Percentiles rank a stretch among this genome's conserved stretches.
Evolutionary conservation across 1,140 invertebrate species (phyloP).

Genomic region (Cepaea nemoralis): DNA sequence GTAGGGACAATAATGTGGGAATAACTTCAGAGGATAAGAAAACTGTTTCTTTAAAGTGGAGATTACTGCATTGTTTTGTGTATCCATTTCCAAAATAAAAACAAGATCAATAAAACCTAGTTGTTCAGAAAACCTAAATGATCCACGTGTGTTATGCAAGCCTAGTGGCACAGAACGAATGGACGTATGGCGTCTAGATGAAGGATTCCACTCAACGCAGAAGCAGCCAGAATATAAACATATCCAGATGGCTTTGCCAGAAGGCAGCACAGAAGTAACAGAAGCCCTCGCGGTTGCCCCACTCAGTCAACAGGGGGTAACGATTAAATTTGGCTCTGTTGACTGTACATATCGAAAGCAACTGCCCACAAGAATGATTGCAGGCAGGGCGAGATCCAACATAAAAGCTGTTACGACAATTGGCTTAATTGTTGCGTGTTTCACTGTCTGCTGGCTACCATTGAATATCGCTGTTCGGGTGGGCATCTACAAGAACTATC

Average conservation of each 20-base stretch:
- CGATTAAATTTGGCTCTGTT: too few relatives aligned
- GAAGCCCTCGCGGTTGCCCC: neutral
- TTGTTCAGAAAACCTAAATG: neutral
- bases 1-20: neutral
- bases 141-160: neutral
- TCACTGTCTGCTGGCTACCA: conserved; percentile 7
- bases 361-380: neutral
- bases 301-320: neutral
- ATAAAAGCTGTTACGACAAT: conserved; percentile 10
- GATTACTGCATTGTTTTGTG: neutral
- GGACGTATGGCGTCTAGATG: neutral
- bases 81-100: neutral
- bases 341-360: neutral
- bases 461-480: neutral
- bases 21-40: neutral
- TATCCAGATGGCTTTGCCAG: neutral
- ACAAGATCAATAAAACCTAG: neutral
- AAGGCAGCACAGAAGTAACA: neutral
- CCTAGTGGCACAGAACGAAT: neutral
- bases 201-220: neutral
- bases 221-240: neutral
- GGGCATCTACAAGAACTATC: neutral
- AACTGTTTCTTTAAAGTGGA: too few relatives aligned
- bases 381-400: neutral
- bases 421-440: neutral